A percentile compares a stretch with the other conserved stretches of the same genome.
phyloP scores from a whole-genome alignment of 2,888 invertebrate genomes.

The Rhagophthalmus giganteus region DNA sequence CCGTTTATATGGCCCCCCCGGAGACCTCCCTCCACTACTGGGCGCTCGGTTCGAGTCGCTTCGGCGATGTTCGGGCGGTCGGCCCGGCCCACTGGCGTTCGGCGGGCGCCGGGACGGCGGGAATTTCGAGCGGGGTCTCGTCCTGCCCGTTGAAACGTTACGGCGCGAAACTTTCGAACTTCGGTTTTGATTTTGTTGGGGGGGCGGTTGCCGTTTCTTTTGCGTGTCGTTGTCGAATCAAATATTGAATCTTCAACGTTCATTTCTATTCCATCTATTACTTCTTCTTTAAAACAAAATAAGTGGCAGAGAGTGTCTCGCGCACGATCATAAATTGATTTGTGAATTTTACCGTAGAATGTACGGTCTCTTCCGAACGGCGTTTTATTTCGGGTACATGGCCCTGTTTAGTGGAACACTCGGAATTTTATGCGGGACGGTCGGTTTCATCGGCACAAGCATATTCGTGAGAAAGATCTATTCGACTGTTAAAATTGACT shows the following conservation, averaged over 20 bases:
- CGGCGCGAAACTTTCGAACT: too few relatives aligned
- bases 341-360: conserved; percentile 68
- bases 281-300: not conserved
- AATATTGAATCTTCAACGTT: too few relatives aligned
- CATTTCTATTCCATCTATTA: not conserved
- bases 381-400: not conserved
- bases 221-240: not conserved
- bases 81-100: too few relatives aligned
- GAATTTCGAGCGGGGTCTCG: too few relatives aligned
- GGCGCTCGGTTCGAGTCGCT: too few relatives aligned
- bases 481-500: conserved; percentile 99
- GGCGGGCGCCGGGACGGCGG: too few relatives aligned
- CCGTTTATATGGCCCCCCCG: too few relatives aligned
- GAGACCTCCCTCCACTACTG: too few relatives aligned
- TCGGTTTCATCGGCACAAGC: conserved; percentile 94
- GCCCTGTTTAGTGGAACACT: not conserved
- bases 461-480: conserved; percentile 98
- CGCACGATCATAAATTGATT: not conserved
- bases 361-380: conserved; percentile 86
- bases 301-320: not conserved
- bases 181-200: too few relatives aligned
- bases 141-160: too few relatives aligned
- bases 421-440: conserved; percentile 93
- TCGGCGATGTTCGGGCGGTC: too few relatives aligned
- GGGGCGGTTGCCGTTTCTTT: too few relatives aligned